Evolutionary conservation across 1,140 invertebrate genomes (phyloP).

Genomic region (Drosophila quadrilineata): DNA sequence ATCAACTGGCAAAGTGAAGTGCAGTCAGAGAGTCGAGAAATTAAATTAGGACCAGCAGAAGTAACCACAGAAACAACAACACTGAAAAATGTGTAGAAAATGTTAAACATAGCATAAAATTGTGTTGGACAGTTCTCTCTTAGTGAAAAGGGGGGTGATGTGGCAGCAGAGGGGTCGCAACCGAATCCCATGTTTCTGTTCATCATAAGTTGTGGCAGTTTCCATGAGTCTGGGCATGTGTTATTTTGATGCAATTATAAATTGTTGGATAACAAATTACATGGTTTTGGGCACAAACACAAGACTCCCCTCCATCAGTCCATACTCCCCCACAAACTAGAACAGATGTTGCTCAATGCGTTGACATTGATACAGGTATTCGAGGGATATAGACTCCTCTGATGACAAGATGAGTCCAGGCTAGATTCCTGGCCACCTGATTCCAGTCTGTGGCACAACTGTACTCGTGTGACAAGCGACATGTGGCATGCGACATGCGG

Average conservation of each 20-base stretch:
- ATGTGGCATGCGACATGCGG: slow-evolving; percentile 47
- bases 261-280: slow-evolving; percentile 79
- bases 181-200: slow-evolving; percentile 62
- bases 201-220: slow-evolving; percentile 47
- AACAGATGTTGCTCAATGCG: slow-evolving; percentile 56
- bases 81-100: slow-evolving; percentile 66
- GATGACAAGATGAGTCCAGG: slow-evolving; percentile 43
- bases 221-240: slow-evolving; percentile 12
- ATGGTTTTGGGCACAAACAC: slow-evolving; percentile 46
- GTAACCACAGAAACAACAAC: slow-evolving; percentile 29
- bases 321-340: neutral
- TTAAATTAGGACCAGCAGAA: slow-evolving; percentile 55
- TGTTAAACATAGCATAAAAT: slow-evolving; percentile 78
- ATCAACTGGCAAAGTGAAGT: slow-evolving; percentile 59
- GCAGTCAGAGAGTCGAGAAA: slow-evolving; percentile 38
- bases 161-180: slow-evolving; percentile 32
- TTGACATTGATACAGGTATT: slow-evolving; percentile 74
- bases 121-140: slow-evolving; percentile 69
- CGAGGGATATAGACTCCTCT: too few species aligned
- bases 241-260: slow-evolving; percentile 76
- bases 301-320: neutral
- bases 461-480: slow-evolving; percentile 25
- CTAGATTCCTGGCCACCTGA: slow-evolving; percentile 25
- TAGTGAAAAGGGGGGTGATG: slow-evolving; percentile 3
- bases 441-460: slow-evolving; percentile 32